A percentile compares a stretch with the other conserved stretches of the same genome.
phyloP scores from a whole-genome alignment of 2,113 vertebrate species.

The Tyto alba region DNA sequence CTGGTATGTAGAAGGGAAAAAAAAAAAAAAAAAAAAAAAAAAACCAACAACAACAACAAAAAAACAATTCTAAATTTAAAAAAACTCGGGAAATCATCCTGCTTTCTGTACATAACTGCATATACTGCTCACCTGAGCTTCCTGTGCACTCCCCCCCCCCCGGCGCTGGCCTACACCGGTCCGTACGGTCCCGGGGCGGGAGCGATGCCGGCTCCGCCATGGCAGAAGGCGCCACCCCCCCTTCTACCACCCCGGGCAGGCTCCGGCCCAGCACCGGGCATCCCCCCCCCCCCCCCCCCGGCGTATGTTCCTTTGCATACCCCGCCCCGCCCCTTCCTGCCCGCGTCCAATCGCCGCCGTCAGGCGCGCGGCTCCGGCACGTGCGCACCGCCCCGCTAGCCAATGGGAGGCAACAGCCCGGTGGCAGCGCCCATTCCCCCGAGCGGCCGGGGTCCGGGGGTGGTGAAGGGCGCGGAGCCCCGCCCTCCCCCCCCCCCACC shows the following conservation, averaged over 20 bases:
- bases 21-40: too few relatives aligned
- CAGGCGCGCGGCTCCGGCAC: not conserved
- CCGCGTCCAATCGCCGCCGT: not conserved
- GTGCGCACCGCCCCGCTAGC: not conserved
- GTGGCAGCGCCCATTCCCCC: not conserved
- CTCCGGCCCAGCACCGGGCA: too few relatives aligned
- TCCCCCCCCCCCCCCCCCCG: too few relatives aligned
- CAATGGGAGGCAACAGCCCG: not conserved
- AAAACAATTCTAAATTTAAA: not conserved
- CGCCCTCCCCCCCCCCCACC: not conserved
- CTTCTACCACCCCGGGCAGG: too few relatives aligned
- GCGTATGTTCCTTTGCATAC: not conserved
- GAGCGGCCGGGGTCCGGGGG: not conserved
- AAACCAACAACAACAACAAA: too few relatives aligned
- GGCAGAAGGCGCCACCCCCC: too few relatives aligned
- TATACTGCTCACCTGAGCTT: not conserved
- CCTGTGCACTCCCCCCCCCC: accelerated
- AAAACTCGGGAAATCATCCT: not conserved
- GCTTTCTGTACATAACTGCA: accelerated
- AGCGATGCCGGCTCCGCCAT: too few relatives aligned
- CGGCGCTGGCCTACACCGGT: too few relatives aligned
- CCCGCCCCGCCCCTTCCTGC: not conserved
- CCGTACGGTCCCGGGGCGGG: too few relatives aligned
- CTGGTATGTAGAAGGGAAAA: not conserved
- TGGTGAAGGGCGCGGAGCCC: not conserved